A percentile compares a stretch with the other conserved stretches of the same genome.
phyloP scores from a whole-genome alignment of 2,888 invertebrate species.

The Psylliodes chrysocephalus region DNA sequence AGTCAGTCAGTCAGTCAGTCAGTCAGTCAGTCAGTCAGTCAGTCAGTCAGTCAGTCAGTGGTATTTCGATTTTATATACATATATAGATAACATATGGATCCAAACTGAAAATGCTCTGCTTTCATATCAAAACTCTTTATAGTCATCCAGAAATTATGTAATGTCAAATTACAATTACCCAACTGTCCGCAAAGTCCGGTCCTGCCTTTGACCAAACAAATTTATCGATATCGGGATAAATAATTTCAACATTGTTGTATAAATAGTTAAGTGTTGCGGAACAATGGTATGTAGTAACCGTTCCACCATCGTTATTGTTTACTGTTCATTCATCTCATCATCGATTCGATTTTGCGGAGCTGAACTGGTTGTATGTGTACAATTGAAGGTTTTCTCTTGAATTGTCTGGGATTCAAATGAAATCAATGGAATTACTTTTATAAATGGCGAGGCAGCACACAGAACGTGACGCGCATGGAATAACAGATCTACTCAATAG shows the following conservation, averaged over 20 bases:
- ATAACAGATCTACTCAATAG: conserved; percentile 9
- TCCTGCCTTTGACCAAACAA: not conserved
- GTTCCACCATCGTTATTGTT: conserved; percentile 47
- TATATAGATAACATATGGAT: too few relatives aligned
- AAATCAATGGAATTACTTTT: conserved; percentile 49
- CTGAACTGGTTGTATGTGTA: conserved; percentile 18
- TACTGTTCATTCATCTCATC: conserved; percentile 29
- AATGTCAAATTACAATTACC: not conserved
- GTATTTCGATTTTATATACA: too few relatives aligned
- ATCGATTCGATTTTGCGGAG: conserved; percentile 28
- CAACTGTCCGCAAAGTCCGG: not conserved
- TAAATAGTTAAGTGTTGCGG: conserved; percentile 47
- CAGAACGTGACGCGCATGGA: conserved; percentile 18
- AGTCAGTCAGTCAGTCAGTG: too few relatives aligned
- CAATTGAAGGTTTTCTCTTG: conserved; percentile 41
- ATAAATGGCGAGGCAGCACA: conserved; percentile 25
- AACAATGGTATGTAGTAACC: conserved; percentile 45
- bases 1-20: too few relatives aligned
- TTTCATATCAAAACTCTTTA: too few relatives aligned
- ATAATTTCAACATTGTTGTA: conserved; percentile 32
- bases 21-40: too few relatives aligned
- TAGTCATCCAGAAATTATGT: not conserved
- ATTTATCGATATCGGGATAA: conserved; percentile 11
- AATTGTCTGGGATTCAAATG: conserved; percentile 47
- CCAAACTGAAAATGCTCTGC: too few relatives aligned